phyloP scores from a whole-genome alignment of 2,113 vertebrate genomes.

The Cepphus grylle region DNA sequence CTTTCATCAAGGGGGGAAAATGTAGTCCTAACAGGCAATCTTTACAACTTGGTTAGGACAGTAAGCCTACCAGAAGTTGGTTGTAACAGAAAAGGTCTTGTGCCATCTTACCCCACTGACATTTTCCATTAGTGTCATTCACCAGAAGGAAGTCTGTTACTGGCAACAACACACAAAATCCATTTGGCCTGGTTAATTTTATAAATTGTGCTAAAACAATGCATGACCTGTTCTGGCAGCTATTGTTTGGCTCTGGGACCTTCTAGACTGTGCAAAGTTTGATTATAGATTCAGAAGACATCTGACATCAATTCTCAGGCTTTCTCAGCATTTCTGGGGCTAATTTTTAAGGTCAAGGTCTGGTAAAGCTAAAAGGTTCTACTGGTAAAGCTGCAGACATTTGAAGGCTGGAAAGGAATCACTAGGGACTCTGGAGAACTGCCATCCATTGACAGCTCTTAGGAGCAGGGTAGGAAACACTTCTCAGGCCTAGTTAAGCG shows the following conservation, averaged over 20 bases:
- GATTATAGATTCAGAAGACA: background rate
- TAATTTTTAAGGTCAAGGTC: background rate
- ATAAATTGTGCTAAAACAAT: background rate
- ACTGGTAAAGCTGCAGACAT: background rate
- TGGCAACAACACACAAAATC: background rate
- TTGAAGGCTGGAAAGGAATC: background rate
- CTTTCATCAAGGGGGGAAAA: background rate
- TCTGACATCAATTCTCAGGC: background rate
- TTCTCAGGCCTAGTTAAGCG: background rate
- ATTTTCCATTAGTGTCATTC: background rate
- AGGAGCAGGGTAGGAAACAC: background rate
- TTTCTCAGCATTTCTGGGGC: background rate
- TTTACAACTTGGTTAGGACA: background rate
- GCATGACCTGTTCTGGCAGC: background rate
- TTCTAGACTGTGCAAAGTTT: background rate
- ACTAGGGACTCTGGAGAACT: background rate
- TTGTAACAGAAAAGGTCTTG: background rate
- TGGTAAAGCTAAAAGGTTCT: background rate
- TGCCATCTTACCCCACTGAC: too few species aligned
- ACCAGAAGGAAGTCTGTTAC: background rate
- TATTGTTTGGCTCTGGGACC: background rate
- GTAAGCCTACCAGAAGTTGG: background rate
- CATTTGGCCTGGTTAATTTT: background rate
- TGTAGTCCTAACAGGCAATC: background rate
- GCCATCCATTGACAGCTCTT: background rate